Conservation (phyloP, 2,797 vertebrate genomes). For the Phalloptychus januarius region DNA sequence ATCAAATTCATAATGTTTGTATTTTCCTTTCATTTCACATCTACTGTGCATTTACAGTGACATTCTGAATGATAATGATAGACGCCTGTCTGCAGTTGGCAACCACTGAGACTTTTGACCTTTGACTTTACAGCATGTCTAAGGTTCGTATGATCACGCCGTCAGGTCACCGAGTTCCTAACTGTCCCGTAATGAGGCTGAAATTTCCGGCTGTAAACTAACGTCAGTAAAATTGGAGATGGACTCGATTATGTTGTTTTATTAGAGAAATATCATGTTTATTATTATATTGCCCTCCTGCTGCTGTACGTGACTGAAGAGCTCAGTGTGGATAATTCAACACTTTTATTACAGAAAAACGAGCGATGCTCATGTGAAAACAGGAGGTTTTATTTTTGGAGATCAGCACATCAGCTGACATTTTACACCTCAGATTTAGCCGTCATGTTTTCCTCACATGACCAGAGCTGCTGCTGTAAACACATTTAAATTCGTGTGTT, state of each 20-base stretch:
- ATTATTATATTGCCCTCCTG: not conserved
- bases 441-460: slow-evolving; percentile 15
- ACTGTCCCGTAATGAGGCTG: not conserved
- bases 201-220: slow-evolving; percentile 26
- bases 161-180: not conserved
- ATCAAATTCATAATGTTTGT: slow-evolving; percentile 79
- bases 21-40: slow-evolving; percentile 84
- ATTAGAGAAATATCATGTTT: not conserved
- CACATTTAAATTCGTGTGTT: too few species aligned
- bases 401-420: slow-evolving; percentile 20
- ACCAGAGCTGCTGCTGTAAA: not conserved
- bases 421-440: not conserved
- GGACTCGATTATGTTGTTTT: not conserved
- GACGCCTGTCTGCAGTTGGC: not conserved
- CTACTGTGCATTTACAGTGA: slow-evolving; percentile 63
- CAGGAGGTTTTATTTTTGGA: slow-evolving; percentile 1
- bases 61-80: slow-evolving; percentile 30
- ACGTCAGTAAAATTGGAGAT: not conserved
- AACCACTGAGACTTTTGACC: not conserved
- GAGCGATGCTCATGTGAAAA: not conserved
- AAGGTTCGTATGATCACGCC: slow-evolving; percentile 18
- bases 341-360: not conserved
- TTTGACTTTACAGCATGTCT: slow-evolving; percentile 3
- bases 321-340: not conserved
- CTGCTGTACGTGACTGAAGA: slow-evolving; percentile 6